Conservation (phyloP, 1,140 invertebrate species). For the Ladona fulva region DNA sequence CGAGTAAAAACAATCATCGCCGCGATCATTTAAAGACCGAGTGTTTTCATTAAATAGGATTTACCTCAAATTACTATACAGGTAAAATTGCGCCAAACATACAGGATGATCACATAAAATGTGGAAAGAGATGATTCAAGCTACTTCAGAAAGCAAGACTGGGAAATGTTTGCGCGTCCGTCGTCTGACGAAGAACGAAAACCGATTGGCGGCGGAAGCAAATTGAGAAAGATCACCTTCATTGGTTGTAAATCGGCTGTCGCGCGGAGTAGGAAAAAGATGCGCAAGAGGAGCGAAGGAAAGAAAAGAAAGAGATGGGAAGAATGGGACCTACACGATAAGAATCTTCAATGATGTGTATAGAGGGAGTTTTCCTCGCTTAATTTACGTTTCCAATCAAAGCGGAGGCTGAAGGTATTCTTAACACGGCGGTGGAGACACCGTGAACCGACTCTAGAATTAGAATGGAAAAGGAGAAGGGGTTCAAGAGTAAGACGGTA, state of each 20-base stretch:
- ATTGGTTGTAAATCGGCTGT: not conserved
- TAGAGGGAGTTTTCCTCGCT: not conserved
- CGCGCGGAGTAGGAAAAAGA: not conserved
- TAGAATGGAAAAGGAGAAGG: not conserved
- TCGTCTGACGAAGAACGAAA: not conserved
- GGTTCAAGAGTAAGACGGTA: not conserved
- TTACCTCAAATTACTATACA: no score
- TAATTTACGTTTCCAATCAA: constrained; percentile 10
- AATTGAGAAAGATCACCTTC: constrained; percentile 1
- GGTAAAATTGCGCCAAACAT: no score
- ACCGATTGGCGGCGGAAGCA: not conserved
- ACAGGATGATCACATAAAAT: no score
- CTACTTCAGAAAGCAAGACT: no score
- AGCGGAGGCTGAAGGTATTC: not conserved
- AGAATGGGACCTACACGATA: not conserved
- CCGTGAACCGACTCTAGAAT: not conserved
- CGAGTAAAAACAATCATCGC: no score
- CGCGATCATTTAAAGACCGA: no score
- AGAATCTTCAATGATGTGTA: not conserved
- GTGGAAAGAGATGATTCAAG: no score
- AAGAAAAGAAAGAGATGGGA: not conserved
- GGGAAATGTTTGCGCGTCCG: no score
- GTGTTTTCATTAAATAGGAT: no score
- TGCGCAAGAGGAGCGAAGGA: not conserved
- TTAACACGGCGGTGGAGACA: not conserved